Percentiles rank a stretch among this genome's conserved stretches.
These are phyloP conservation scores for Nasonia giraulti DNA, from an alignment of 1,140 invertebrate genomes.

Conservation along the genomic window DNA sequence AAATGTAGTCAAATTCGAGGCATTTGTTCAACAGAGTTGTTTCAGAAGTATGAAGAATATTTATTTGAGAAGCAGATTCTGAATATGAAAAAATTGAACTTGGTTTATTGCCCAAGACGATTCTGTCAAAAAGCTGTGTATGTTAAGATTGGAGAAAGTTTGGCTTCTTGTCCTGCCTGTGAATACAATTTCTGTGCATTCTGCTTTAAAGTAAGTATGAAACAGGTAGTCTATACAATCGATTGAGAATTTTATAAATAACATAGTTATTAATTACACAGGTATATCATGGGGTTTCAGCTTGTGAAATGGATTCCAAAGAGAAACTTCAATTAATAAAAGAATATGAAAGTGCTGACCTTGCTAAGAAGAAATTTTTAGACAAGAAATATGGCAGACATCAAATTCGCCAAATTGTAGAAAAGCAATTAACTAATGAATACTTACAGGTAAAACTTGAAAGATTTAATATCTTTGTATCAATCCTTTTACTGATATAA, in stretches of 20 bases:
- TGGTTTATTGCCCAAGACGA: conserved; percentile 77
- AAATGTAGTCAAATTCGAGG: conserved; percentile 55
- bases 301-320: conserved; percentile 50
- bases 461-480: not conserved
- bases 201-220: conserved; percentile 73
- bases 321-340: conserved; percentile 49
- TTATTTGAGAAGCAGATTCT: conserved; percentile 74
- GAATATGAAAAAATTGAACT: conserved; percentile 74
- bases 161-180: conserved; percentile 76
- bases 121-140: conserved; percentile 77
- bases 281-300: conserved; percentile 56
- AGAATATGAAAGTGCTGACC: conserved; percentile 48
- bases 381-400: conserved; percentile 55
- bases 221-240: conserved; percentile 12
- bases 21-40: conserved; percentile 72
- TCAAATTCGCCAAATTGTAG: conserved; percentile 55
- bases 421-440: conserved; percentile 52
- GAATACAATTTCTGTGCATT: conserved; percentile 77
- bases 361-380: conserved; percentile 35
- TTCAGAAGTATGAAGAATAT: conserved; percentile 77
- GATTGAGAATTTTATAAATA: not conserved
- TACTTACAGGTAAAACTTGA: conserved; percentile 53
- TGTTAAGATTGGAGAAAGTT: conserved; percentile 67
- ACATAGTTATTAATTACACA: conserved; percentile 30
- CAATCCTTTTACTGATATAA: not conserved